These are phyloP conservation scores for Pocillopora damicornis DNA, from an alignment of 64 coral and sea anemone genomes.

Conservation along the genomic window DNA sequence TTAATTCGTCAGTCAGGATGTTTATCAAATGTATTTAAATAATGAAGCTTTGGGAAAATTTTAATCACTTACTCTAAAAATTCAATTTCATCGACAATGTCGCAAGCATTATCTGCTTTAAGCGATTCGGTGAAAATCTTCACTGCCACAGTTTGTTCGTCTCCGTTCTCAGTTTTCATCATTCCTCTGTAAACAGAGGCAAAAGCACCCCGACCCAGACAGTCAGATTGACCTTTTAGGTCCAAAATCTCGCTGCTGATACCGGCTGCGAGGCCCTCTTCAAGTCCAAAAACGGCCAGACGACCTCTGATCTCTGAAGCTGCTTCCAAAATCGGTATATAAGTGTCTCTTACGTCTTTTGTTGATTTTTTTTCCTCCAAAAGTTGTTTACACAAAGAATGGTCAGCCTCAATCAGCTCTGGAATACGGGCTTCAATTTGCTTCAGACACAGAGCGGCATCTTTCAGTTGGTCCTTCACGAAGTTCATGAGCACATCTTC, in stretches of 20 bases:
- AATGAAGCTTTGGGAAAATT: no score
- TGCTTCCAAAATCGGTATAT: background rate
- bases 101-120: background rate
- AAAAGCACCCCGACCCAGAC: background rate
- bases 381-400: conserved; percentile 5
- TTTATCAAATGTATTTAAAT: background rate
- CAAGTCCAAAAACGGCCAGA: background rate
- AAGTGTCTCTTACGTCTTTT: background rate
- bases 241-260: background rate
- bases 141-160: background rate
- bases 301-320: background rate
- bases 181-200: background rate
- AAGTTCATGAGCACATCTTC: background rate
- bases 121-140: background rate
- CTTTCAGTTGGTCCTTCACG: conserved; percentile 4
- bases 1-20: no score
- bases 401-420: conserved; percentile 25
- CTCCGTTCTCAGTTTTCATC: background rate
- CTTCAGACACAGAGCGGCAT: background rate
- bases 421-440: conserved; percentile 31
- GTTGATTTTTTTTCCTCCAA: background rate
- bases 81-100: background rate
- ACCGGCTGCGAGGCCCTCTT: background rate
- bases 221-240: background rate
- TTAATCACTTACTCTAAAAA: conserved; percentile 11